Evolutionary conservation across 2,113 vertebrate species (phyloP), one percentile per base, ranked within the genome.

Genomic region (Pelecanus crispus): DNA sequence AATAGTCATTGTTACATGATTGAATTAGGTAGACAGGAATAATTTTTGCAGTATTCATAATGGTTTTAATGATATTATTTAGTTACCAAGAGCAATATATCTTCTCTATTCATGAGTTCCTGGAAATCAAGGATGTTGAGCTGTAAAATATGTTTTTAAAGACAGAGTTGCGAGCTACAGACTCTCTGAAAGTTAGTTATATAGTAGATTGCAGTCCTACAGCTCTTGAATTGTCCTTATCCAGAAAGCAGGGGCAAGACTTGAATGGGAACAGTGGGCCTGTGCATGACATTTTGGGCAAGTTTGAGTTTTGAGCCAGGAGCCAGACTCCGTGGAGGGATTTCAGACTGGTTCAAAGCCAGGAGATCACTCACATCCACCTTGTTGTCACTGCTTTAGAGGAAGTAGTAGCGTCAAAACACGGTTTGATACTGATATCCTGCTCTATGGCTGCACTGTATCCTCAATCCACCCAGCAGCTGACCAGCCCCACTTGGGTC

Each of bases 31-130:
- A 80, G 96, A 88, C 84, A 91, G 87, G 92, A 85, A 94, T 82
- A 80, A 80, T 75, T 89, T 93, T 63, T 96, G 50, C 45, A 77
- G 67, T 89, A 89, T 87, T 94, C 84, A 70, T 91, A 85, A 95
- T 55, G 86, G 58, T 55, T 95, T 96, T 92, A 94, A 92, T 82
- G 91, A 91, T 89, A 73, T 82, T 95, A 89, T 95, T 97, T 94
- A 50, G 90, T 94, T 95, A 94, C 89, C 58, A 87, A 88, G 91
- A 92, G 90, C 53, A 97, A 93, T 92, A 44, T 95, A 82, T 89
- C 80, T 90, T 67, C 59, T 81, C 70, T 88, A 25, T 94, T 91
- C 94, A 90, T 25, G 55, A 90, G 86, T 97, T 97, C 96, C 96
- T 92, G 96, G 97, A 96, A 97, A 80, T 82, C 70, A 31, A 77